phyloP scores from a whole-genome alignment of 2,797 vertebrate species.

The Phataginus tricuspis region DNA sequence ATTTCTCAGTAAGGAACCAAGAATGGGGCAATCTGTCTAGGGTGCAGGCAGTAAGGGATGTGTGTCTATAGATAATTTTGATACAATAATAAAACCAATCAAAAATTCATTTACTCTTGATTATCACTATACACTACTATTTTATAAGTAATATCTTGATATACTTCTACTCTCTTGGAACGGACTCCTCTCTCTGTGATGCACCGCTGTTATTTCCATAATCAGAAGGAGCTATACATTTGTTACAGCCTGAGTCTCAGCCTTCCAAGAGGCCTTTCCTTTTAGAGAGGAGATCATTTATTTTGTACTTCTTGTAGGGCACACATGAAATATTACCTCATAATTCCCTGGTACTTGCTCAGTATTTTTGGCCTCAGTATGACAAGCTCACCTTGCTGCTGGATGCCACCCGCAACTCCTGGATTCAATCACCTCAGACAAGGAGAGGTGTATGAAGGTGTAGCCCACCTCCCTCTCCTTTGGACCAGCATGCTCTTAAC shows the following conservation, averaged over 20 bases:
- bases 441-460: not conserved
- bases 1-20: not conserved
- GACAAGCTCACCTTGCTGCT: not conserved
- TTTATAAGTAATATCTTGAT: not conserved
- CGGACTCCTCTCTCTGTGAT: not conserved
- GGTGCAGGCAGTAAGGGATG: not conserved
- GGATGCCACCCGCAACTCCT: not conserved
- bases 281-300: not conserved
- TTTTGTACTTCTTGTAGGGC: not conserved
- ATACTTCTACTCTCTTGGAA: not conserved
- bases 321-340: not conserved
- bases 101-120: not conserved
- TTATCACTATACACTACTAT: not conserved
- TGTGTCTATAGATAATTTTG: not conserved
- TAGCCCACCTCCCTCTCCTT: not conserved
- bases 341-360: not conserved
- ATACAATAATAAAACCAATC: not conserved
- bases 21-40: not conserved
- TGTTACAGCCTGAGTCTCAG: not conserved
- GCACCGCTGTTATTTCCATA: not conserved
- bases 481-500: not conserved
- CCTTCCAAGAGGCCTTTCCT: not conserved
- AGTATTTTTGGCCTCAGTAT: not conserved
- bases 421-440: not conserved
- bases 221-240: not conserved